Conservation (phyloP, 2,113 vertebrate species). For the Carassius carassius region DNA sequence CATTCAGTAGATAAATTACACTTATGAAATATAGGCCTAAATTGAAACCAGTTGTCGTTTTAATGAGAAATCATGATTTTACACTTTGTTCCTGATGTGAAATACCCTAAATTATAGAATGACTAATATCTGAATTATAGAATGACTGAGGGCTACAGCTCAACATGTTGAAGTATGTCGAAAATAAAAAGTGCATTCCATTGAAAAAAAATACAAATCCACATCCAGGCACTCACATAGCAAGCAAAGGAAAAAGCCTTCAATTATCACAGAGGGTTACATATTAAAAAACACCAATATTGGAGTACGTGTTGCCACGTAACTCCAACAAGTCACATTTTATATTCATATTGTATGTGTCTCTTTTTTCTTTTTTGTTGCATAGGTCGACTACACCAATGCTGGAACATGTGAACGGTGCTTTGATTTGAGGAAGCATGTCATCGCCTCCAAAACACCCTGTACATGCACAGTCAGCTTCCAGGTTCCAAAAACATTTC, state of each 20-base stretch:
- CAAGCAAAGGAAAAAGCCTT: too few relatives aligned
- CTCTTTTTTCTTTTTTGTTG: slow-evolving; percentile 38
- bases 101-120: background rate
- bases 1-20: background rate
- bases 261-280: too few relatives aligned
- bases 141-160: background rate
- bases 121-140: too few relatives aligned
- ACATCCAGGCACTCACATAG: too few relatives aligned
- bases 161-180: background rate
- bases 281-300: too few relatives aligned
- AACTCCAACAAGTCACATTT: background rate
- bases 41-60: background rate
- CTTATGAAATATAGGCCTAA: background rate
- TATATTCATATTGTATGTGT: background rate
- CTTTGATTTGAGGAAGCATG: slow-evolving; percentile 71
- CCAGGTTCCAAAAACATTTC: slow-evolving; percentile 60
- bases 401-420: slow-evolving; percentile 70
- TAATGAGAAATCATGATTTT: background rate
- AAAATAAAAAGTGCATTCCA: too few relatives aligned
- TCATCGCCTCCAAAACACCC: slow-evolving; percentile 60
- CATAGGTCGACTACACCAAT: slow-evolving; percentile 83
- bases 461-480: slow-evolving; percentile 75
- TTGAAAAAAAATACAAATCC: too few relatives aligned
- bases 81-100: background rate
- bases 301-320: background rate